Evolutionary conservation across 2,888 invertebrate genomes (phyloP).

Genomic region (Isotomurus palustris): DNA sequence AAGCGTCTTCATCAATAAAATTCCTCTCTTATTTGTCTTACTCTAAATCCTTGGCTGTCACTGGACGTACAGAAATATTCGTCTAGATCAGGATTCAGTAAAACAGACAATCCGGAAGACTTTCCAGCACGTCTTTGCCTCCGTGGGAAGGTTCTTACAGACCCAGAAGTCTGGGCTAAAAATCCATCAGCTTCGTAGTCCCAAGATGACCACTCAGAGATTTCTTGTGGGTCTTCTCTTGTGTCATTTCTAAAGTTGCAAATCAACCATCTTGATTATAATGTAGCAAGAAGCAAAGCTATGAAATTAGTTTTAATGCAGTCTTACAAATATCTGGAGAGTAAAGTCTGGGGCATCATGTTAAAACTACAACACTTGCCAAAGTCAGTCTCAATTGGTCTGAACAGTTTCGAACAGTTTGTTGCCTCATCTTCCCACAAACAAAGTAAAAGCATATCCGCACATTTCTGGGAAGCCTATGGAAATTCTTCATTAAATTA

Average conservation of each 20-base stretch:
- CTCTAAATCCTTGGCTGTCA: conserved; percentile 35
- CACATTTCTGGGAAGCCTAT: conserved; percentile 71
- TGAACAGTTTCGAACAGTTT: conserved; percentile 66
- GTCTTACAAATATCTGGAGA: conserved; percentile 18
- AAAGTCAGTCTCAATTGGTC: conserved; percentile 73
- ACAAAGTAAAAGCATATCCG: conserved; percentile 66
- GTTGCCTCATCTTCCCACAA: conserved; percentile 61
- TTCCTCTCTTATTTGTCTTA: no score
- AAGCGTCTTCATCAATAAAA: no score
- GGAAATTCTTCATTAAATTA: neutral
- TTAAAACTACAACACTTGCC: conserved; percentile 59
- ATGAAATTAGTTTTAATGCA: no score
- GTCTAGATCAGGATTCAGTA: conserved; percentile 30
- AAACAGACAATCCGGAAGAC: conserved; percentile 30
- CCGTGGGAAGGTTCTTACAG: conserved; percentile 17
- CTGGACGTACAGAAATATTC: conserved; percentile 35
- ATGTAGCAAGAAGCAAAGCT: no score
- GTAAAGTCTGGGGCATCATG: conserved; percentile 18
- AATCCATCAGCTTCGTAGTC: conserved; percentile 24
- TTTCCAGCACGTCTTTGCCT: conserved; percentile 25
- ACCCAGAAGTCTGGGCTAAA: conserved; percentile 6
- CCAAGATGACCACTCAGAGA: conserved; percentile 29
- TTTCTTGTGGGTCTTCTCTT: conserved; percentile 26
- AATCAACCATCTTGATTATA: no score
- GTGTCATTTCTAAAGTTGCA: conserved; percentile 23